Percentiles rank a stretch among this genome's conserved stretches.
Conservation (phyloP, 2,888 invertebrate species). For the Spilosoma lubricipeda region DNA sequence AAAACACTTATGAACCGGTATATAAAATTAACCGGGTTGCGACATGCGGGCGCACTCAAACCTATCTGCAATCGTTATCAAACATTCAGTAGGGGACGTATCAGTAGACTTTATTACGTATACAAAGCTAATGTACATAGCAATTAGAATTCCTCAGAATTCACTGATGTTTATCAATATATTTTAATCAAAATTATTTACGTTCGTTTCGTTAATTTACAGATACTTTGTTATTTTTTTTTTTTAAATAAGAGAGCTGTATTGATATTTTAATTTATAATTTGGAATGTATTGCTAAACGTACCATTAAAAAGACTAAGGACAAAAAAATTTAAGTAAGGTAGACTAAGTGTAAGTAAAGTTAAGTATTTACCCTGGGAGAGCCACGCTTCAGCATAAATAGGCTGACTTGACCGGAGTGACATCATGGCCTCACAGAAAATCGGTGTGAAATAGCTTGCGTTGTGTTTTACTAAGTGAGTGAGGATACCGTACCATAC, state of each 20-base stretch:
- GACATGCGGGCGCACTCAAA: conserved; percentile 79
- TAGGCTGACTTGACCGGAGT: too few relatives aligned
- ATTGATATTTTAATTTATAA: too few relatives aligned
- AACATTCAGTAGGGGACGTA: conserved; percentile 70
- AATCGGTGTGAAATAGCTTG: too few relatives aligned
- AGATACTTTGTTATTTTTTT: background rate
- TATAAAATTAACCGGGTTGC: conserved; percentile 70
- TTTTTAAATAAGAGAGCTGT: background rate
- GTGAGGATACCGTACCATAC: too few relatives aligned
- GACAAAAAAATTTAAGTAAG: background rate
- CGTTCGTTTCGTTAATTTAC: too few relatives aligned
- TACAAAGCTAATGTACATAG: conserved; percentile 28
- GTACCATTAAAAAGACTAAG: background rate
- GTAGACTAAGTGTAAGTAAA: too few relatives aligned
- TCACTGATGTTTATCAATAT: background rate
- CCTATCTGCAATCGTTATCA: conserved; percentile 78
- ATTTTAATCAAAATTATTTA: background rate
- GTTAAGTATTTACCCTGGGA: too few relatives aligned
- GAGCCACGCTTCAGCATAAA: too few relatives aligned
- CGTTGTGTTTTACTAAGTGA: too few relatives aligned
- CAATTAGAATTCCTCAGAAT: conserved; percentile 21
- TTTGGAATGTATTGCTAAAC: too few relatives aligned
- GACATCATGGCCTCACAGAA: too few relatives aligned
- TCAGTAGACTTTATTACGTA: conserved; percentile 53
- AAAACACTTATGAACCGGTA: conserved; percentile 65